Conservation (phyloP, 2,888 invertebrate species). For the Tuberolachnus salignus region DNA sequence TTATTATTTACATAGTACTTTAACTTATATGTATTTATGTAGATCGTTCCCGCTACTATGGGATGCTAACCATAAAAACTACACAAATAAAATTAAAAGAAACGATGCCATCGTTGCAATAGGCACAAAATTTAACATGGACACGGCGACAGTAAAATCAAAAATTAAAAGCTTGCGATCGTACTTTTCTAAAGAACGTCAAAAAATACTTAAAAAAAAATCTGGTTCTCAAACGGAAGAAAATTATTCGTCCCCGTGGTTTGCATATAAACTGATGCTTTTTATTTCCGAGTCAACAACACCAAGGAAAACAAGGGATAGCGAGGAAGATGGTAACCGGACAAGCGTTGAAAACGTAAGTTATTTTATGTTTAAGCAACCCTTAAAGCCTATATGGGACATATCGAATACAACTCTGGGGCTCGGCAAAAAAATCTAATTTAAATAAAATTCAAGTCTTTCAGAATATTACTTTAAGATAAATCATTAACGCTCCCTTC, state of each 20-base stretch:
- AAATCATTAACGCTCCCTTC: too few species aligned
- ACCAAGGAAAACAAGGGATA: neutral
- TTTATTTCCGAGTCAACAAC: slow-evolving; percentile 11
- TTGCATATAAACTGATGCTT: neutral
- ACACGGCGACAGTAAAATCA: neutral
- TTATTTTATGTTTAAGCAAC: too few species aligned
- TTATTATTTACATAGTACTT: neutral
- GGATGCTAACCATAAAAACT: slow-evolving; percentile 1
- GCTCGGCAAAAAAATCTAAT: too few species aligned
- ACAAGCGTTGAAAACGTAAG: slow-evolving; percentile 18
- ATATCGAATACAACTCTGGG: too few species aligned
- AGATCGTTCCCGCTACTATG: slow-evolving; percentile 18
- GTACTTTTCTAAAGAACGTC: neutral
- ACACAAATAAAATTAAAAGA: slow-evolving; percentile 14
- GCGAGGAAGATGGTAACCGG: neutral
- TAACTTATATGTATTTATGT: too few species aligned
- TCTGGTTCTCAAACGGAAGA: neutral
- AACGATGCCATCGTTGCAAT: neutral
- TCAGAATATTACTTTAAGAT: too few species aligned
- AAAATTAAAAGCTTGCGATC: too few species aligned
- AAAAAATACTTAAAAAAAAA: slow-evolving; percentile 3
- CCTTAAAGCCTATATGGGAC: too few species aligned
- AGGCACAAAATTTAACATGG: neutral
- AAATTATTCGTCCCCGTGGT: slow-evolving; percentile 2
- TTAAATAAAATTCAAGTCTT: too few species aligned